phyloP scores from a whole-genome alignment of 1,140 invertebrate species.

The Drosophila kikkawai region DNA sequence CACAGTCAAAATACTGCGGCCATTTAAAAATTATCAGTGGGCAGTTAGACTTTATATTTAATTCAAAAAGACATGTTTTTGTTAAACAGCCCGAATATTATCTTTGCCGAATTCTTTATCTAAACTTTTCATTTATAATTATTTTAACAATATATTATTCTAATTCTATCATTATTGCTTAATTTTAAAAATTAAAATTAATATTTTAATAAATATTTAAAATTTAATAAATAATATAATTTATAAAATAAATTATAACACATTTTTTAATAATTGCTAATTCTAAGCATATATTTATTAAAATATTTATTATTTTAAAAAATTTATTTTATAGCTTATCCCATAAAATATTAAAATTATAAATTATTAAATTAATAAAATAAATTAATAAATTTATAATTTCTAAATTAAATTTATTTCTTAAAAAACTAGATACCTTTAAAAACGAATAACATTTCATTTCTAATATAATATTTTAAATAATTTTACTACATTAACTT shows the following conservation, averaged over 20 bases:
- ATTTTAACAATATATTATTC: constrained; percentile 84
- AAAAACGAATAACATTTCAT: too few relatives aligned
- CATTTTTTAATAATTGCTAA: too few relatives aligned
- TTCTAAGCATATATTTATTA: too few relatives aligned
- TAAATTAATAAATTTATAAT: too few relatives aligned
- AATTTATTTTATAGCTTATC: too few relatives aligned
- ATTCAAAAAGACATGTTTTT: constrained; percentile 90
- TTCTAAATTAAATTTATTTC: too few relatives aligned
- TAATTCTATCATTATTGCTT: constrained; percentile 86
- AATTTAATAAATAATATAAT: constrained; percentile 81
- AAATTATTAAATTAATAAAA: too few relatives aligned
- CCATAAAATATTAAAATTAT: too few relatives aligned
- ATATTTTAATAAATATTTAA: constrained; percentile 86
- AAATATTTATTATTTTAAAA: too few relatives aligned
- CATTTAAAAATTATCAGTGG: constrained; percentile 85
- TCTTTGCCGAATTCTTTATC: constrained; percentile 88
- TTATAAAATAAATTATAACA: constrained; percentile 77
- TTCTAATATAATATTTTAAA: too few relatives aligned
- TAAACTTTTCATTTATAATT: constrained; percentile 81
- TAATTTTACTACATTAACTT: too few relatives aligned
- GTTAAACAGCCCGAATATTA: constrained; percentile 89
- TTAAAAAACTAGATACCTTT: too few relatives aligned
- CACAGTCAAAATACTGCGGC: constrained; percentile 88
- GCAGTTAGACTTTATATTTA: constrained; percentile 88
- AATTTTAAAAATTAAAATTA: constrained; percentile 80